Base-by-base conservation (phyloP, 2,797 vertebrate genomes). In the Manis javanica region DNA sequence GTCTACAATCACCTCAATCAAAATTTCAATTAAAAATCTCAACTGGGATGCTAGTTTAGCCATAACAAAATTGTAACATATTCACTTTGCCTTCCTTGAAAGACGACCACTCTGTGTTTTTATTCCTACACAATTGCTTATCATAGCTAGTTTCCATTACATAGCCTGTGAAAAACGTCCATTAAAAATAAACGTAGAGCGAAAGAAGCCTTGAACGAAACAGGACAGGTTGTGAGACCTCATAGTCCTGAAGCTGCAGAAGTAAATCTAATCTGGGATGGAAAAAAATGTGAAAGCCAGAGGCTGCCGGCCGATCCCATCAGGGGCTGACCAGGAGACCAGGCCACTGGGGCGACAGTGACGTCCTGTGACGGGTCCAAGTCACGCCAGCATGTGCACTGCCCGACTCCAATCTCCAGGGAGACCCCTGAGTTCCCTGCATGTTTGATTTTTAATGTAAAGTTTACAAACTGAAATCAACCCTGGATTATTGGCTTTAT, bases 121-220 rank as follows among this genome's bases (percentile, higher is more conserved):
- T 79, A 59, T 23, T 31, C 18, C 16, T 29, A 72, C 15, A 46
- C 5, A 21, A 78, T 31, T 26, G 12, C 7, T 68, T 31, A 66
- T 59, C 29, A 21, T 64, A 85, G 85, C n/a, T 34, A 68, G 31
- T 12, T 81, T 74, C 19, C 15, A 72, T 55, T 51, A 39, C 3
- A 83, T 23, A 46, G 5, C n/a, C 29, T 42, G 42, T 39, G 49
- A 77, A 75, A 87, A 55, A 49, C 46, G 69, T 18, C 86, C 46
- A 31, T 83, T 59, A 64, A 51, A 93, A 64, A 49, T 63, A 92
- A 72, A 64, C 51, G 90, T 16, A 29, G n/a, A 61, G 51, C 16
- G 7, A 81, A 91, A 88, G 63, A 89, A 89, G 66, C 24, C 79
- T 81, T 90, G 63, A 95, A 81, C 72, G 81, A 74, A 78, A 71